Base-by-base conservation (phyloP, 2,113 vertebrate species). In the Erythrocercus mccallii region DNA sequence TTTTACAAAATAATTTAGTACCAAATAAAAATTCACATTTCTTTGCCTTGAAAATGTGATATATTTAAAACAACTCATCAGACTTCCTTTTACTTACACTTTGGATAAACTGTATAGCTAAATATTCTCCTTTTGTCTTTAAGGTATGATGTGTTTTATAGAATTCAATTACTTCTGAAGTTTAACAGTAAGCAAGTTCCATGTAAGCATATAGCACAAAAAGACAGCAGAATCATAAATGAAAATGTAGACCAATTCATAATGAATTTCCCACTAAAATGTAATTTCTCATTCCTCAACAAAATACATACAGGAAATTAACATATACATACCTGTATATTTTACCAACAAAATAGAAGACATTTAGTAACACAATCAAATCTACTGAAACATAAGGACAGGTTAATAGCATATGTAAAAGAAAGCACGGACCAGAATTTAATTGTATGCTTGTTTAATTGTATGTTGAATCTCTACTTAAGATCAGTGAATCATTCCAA, bases 1-100 rank as follows among this genome's bases (percentile, higher is more conserved):
- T 86, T 86, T 91, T 81, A 93, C 56, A 88, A 64, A 93, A 78
- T 11, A 81, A 73, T 72, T 86, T 88, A 84, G 57, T 54, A 72
- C 28, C 37, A 93, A 89, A 82, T 56, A 84, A 90, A 89, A 71
- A 42, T 76, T 73, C 80, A 58, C 6, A 57, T 94, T 92, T 33
- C 10, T 64, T 94, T 89, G 30, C 40, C 31, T 70, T 87, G 40
- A 81, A 91, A 76, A 74, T 15, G 5, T 56, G 45, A 78, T 83
- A 14, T 66, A 48, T 81, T 86, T 81, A 37, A 78, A 92, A 47
- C 6, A 45, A 51, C 7, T 21, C 7, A 60, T 21, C 6, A 60
- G n/a, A 81, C 8, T 51, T 93, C 10, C 21, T 14, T 66, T 78
- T 81, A 79, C 18, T 56, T 91, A 56, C 19, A 53, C 8, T 73